Conservation (phyloP, 2,797 vertebrate species). For the Chaetodon trifasciatus region DNA sequence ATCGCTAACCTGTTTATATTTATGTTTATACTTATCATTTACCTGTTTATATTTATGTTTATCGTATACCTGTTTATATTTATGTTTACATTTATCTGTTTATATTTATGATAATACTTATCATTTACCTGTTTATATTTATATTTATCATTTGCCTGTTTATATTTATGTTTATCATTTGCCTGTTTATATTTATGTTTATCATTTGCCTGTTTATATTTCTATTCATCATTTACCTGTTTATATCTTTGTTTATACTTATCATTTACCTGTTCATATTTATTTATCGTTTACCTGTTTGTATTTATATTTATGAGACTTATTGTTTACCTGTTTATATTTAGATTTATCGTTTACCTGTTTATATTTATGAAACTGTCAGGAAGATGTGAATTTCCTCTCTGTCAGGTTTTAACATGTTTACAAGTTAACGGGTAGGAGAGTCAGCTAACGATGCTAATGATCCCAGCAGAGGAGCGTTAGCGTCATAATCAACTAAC, state of each 20-base stretch:
- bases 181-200: too few species aligned
- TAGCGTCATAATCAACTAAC: constrained; percentile 7
- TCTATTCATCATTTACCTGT: too few species aligned
- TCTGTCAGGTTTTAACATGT: not conserved
- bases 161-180: too few species aligned
- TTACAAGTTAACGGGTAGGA: not conserved
- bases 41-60: too few species aligned
- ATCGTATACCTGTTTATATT: not conserved
- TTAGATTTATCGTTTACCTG: not conserved
- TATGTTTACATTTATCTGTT: not conserved
- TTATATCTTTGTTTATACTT: too few species aligned
- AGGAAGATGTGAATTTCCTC: not conserved
- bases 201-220: too few species aligned
- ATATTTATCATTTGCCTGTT: not conserved
- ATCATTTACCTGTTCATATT: too few species aligned
- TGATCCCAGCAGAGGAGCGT: not conserved
- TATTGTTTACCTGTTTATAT: not conserved
- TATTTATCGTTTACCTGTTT: not conserved
- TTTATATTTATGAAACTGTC: too few species aligned
- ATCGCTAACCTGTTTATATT: too few species aligned
- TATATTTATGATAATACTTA: not conserved
- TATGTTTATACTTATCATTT: too few species aligned
- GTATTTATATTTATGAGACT: too few species aligned
- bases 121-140: not conserved
- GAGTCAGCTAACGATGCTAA: not conserved